phyloP scores from a whole-genome alignment of 2,113 vertebrate genomes.

The Aptenodytes patagonicus region DNA sequence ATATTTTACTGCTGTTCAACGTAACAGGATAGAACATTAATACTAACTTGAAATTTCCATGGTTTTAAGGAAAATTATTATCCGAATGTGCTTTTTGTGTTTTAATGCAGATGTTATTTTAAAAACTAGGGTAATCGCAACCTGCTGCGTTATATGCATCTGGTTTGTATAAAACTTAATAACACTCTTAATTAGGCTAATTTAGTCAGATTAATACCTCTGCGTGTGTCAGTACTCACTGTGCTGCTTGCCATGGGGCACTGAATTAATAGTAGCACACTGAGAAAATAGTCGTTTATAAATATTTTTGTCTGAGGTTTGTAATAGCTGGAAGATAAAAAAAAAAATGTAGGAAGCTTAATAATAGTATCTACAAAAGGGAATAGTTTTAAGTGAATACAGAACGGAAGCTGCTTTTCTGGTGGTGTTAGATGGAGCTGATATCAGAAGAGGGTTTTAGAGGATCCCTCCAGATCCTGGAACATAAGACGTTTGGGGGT shows the following conservation, averaged over 20 bases:
- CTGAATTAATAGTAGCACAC: conserved; percentile 55
- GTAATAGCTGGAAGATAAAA: neutral
- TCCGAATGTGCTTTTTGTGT: conserved; percentile 47
- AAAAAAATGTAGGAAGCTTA: neutral
- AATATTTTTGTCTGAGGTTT: conserved; percentile 44
- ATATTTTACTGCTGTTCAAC: conserved; percentile 26
- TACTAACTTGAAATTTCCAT: conserved; percentile 21
- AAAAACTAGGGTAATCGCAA: conserved; percentile 72
- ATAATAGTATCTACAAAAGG: neutral
- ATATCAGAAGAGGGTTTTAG: neutral
- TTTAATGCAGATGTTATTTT: conserved; percentile 72
- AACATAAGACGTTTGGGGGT: neutral
- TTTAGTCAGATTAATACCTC: conserved; percentile 75
- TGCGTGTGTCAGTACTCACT: conserved; percentile 59
- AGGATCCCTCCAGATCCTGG: neutral
- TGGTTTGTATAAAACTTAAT: conserved; percentile 71
- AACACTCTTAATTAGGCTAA: conserved; percentile 76
- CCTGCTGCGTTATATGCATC: conserved; percentile 65
- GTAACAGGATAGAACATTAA: conserved; percentile 27
- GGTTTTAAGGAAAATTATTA: conserved; percentile 48
- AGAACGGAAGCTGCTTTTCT: neutral
- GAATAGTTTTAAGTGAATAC: neutral
- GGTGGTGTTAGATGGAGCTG: neutral
- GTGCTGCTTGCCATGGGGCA: conserved; percentile 54
- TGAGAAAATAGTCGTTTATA: conserved; percentile 60